These are phyloP conservation scores for Crotalus tigris DNA, from an alignment of 2,113 vertebrate genomes.

Conservation along the genomic window DNA sequence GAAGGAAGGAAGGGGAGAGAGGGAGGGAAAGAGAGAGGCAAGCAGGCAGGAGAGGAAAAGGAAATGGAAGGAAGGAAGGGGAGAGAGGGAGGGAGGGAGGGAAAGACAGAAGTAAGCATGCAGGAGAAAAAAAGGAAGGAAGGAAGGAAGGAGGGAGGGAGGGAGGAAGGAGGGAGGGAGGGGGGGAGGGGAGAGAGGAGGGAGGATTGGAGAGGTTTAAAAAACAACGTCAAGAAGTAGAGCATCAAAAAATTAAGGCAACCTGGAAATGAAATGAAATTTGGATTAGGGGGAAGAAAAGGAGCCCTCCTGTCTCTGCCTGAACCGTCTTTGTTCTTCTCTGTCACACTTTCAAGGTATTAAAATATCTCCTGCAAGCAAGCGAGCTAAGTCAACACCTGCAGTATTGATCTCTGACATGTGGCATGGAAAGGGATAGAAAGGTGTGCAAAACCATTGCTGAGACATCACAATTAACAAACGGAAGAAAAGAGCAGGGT, in stretches of 20 bases:
- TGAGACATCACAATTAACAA: constrained; percentile 51
- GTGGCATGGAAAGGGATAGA: constrained; percentile 53
- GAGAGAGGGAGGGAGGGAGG: too few relatives aligned
- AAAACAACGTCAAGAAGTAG: constrained; percentile 30
- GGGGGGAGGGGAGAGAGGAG: neutral
- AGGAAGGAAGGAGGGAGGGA: too few relatives aligned
- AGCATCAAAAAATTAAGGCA: constrained; percentile 55
- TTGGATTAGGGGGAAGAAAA: constrained; percentile 32
- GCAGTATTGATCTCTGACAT: constrained; percentile 52
- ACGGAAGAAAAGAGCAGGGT: constrained; percentile 2
- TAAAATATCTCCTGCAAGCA: constrained; percentile 51
- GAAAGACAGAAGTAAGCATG: too few relatives aligned
- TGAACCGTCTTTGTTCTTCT: constrained; percentile 56
- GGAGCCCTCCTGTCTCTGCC: constrained; percentile 13
- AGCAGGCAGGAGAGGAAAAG: too few relatives aligned
- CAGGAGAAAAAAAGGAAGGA: too few relatives aligned
- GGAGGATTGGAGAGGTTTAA: neutral
- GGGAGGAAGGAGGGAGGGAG: neutral
- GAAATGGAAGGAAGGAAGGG: too few relatives aligned
- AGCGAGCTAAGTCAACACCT: constrained; percentile 54
- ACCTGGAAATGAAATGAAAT: constrained; percentile 60
- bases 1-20: too few relatives aligned
- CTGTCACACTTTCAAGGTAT: constrained; percentile 49
- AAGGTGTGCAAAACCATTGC: constrained; percentile 34
- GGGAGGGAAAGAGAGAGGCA: too few relatives aligned